These are phyloP conservation scores for Drosophila pseudotakahashii DNA, from an alignment of 2,888 invertebrate species.

Conservation along the genomic window DNA sequence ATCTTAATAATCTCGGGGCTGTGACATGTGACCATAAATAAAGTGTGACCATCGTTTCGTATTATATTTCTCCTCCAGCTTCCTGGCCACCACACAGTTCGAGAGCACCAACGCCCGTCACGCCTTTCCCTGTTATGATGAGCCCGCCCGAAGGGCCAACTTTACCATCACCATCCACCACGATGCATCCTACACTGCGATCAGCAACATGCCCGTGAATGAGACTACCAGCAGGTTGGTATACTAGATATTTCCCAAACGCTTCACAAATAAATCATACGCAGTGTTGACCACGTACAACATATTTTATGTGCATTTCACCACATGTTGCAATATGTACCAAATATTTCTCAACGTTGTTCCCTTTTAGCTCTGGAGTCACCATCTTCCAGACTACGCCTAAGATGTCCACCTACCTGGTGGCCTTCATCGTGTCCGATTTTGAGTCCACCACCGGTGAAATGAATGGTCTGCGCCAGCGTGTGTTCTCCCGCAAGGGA, in stretches of 20 bases:
- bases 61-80: constrained; percentile 49
- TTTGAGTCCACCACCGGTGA: constrained; percentile 81
- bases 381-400: constrained; percentile 85
- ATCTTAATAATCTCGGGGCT: constrained; percentile 6
- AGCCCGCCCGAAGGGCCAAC: constrained; percentile 88
- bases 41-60: no score
- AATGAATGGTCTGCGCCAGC: constrained; percentile 68
- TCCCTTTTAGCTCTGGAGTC: constrained; percentile 31
- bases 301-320: no score
- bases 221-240: constrained; percentile 42
- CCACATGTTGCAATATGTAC: no score
- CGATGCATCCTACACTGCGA: constrained; percentile 67
- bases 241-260: neutral
- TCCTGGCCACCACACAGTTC: constrained; percentile 88
- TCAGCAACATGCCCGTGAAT: constrained; percentile 85
- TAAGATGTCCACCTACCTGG: constrained; percentile 91
- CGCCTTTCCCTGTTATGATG: constrained; percentile 91
- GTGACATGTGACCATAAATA: neutral
- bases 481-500: constrained; percentile 80
- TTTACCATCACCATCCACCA: constrained; percentile 79
- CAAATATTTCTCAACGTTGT: neutral
- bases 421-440: constrained; percentile 91
- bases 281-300: no score
- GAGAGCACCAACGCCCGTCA: constrained; percentile 88
- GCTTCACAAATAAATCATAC: neutral